Conservation (phyloP, 2,888 invertebrate genomes). For the Boloria euphrosyne region DNA sequence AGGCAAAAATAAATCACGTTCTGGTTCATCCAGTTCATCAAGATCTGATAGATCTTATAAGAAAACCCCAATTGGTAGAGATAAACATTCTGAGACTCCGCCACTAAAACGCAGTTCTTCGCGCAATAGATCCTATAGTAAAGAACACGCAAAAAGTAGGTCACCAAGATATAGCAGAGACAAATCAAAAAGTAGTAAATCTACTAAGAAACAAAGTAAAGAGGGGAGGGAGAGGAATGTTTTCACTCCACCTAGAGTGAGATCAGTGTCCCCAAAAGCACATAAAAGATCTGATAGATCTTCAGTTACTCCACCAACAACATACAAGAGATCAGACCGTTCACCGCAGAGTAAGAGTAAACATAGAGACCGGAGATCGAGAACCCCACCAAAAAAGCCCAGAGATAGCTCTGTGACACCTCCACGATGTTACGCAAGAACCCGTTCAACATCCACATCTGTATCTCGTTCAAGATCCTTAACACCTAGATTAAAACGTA, state of each 20-base stretch:
- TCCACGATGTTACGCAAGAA: constrained; percentile 68
- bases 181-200: constrained; percentile 46
- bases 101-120: constrained; percentile 53
- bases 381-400: constrained; percentile 52
- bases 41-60: constrained; percentile 60
- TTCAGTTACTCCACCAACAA: constrained; percentile 57
- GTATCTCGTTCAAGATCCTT: constrained; percentile 58
- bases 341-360: constrained; percentile 55
- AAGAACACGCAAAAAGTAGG: constrained; percentile 47
- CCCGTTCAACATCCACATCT: constrained; percentile 58
- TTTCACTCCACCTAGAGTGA: constrained; percentile 52
- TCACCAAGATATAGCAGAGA: constrained; percentile 45
- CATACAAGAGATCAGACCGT: constrained; percentile 52
- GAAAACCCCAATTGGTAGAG: constrained; percentile 46
- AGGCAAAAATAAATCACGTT: constrained; percentile 19
- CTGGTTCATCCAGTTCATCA: constrained; percentile 58
- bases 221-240: constrained; percentile 49
- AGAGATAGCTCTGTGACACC: constrained; percentile 69
- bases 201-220: constrained; percentile 52
- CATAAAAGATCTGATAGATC: constrained; percentile 53
- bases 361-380: constrained; percentile 49
- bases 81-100: constrained; percentile 53
- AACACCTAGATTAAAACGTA: constrained; percentile 51
- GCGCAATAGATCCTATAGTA: constrained; percentile 49
- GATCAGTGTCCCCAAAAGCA: constrained; percentile 49